Base-by-base conservation (phyloP, 2,797 vertebrate genomes). In the Sphenopsis melanotis region DNA sequence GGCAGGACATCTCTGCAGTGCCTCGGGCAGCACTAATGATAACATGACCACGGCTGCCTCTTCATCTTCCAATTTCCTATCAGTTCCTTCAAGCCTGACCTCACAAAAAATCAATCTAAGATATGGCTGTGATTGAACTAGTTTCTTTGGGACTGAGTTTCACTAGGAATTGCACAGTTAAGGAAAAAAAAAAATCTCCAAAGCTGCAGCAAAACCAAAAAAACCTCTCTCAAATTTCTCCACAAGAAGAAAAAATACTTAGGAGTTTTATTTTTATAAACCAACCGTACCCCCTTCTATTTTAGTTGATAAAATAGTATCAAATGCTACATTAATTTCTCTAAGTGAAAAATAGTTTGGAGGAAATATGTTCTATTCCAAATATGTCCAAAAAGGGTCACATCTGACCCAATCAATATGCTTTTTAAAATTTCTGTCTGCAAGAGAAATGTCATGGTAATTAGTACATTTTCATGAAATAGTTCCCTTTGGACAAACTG, bases 401-500 rank as follows among this genome's bases (percentile, higher is more conserved):
- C 41, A 90, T 81, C 57, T 81, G 84, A 93, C 65, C 80, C 77
- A 55, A 70, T 94, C 65, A 76, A 79, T 85, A 74, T 12, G 75
- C 5, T 85, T 89, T 77, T 87, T 37, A 15, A 32, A 17, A 81
- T 86, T 93, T 92, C 83, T 95, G 11, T 82, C 93, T 88, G 55
- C 74, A 79, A 83, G 64, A 79, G 78, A 97, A 97, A 96, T 94
- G 88, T 76, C 87, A 95, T 0, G 0, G 27, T 79, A 93, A 94
- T 91, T 96, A 94, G 79, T 78, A 63, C 77, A 82, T 82, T 82
- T 91, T 63, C 52, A 65, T 70, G 41, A 70, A 94, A 84, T 91
- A 88, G 74, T 89, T 95, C 77, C 80, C 85, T 86, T 94, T 74
- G 77, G 92, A 84, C n/a, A 79, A 94, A 87, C 44, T 66, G 56